Percentiles rank a stretch among this genome's conserved stretches.
Evolutionary conservation across 2,113 vertebrate genomes (phyloP).

Genomic region (Pachycephala philippinensis): DNA sequence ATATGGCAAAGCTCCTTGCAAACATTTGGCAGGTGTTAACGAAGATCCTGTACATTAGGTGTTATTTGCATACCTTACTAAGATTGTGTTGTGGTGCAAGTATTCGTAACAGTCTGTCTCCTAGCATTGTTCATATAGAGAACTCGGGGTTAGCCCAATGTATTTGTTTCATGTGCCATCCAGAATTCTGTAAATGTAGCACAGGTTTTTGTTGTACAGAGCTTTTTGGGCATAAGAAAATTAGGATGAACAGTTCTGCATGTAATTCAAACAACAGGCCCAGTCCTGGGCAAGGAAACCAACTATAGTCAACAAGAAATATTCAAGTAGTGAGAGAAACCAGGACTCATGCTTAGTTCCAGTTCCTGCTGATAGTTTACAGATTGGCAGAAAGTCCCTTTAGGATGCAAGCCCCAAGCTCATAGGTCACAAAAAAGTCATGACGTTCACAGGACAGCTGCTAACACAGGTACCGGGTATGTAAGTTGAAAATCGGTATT

Average conservation of each 20-base stretch:
- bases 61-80: neutral
- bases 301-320: neutral
- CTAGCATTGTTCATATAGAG: rapidly evolving
- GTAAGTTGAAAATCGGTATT: neutral
- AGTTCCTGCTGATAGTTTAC: neutral
- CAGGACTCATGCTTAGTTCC: neutral
- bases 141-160: neutral
- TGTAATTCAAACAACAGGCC: neutral
- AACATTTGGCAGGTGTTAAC: neutral
- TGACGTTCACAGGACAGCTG: neutral
- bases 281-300: neutral
- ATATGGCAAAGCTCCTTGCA: neutral
- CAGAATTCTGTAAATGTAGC: neutral
- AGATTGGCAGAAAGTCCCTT: neutral
- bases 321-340: neutral
- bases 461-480: neutral
- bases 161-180: neutral
- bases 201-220: neutral
- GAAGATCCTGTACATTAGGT: neutral
- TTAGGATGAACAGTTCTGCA: neutral
- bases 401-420: neutral
- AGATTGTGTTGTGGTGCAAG: neutral
- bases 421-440: neutral
- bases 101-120: neutral
- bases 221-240: neutral